These are phyloP conservation scores for Lottia scabra DNA, from an alignment of 2,888 invertebrate genomes.

Conservation along the genomic window DNA sequence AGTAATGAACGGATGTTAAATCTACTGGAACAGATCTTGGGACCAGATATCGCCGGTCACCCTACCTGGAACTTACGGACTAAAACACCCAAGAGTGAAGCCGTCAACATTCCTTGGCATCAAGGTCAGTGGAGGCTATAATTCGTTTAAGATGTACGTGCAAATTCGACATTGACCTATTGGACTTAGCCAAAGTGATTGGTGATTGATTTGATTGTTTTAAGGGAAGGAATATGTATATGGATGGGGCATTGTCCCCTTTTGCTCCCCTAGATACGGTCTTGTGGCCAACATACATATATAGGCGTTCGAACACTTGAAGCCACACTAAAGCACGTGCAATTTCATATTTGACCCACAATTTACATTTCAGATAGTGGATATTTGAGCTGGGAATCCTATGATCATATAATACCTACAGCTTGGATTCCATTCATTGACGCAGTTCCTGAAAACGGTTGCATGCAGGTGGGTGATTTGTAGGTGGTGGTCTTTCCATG, in stretches of 20 bases:
- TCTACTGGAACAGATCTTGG: constrained; percentile 63
- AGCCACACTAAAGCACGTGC: no score
- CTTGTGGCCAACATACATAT: no score
- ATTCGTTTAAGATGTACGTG: neutral
- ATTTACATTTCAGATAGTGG: constrained; percentile 47
- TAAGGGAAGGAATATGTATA: no score
- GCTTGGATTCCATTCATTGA: constrained; percentile 66
- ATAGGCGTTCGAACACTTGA: neutral
- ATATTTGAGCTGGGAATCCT: constrained; percentile 62
- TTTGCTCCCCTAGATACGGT: no score
- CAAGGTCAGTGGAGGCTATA: constrained; percentile 45
- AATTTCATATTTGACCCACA: no score
- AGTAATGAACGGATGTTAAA: constrained; percentile 58
- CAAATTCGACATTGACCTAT: neutral
- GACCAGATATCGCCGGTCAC: constrained; percentile 64
- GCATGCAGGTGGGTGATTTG: constrained; percentile 54
- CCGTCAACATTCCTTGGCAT: constrained; percentile 64
- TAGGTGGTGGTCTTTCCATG: no score
- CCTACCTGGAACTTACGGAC: constrained; percentile 67
- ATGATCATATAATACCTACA: constrained; percentile 59
- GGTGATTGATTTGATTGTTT: no score
- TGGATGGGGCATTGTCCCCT: no score
- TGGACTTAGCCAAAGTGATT: no score
- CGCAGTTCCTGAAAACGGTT: constrained; percentile 57
- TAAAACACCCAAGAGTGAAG: constrained; percentile 59